Base-by-base conservation (phyloP, 2,888 invertebrate species). In the Antheraea assamensis region DNA sequence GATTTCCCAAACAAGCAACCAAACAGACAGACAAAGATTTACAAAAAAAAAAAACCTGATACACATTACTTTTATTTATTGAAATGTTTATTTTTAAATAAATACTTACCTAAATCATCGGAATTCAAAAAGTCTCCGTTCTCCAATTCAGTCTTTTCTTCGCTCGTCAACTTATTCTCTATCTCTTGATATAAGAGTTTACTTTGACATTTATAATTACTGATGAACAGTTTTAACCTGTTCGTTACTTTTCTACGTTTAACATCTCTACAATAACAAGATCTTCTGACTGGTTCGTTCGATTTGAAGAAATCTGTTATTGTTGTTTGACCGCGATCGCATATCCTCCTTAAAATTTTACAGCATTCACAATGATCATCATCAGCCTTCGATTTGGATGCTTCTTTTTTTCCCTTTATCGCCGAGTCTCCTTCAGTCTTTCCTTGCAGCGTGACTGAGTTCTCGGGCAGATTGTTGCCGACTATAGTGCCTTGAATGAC, bases 311-410 rank as follows among this genome's bases (percentile, higher is more conserved):
- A 94, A 61, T 94, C 93, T 0, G 87, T 89, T 27, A 94, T 92
- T 0, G 76, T 52, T 0, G 84, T 85, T 61, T 92, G 93, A 75
- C 80, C 82, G 3, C 74, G 21, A 74, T 85, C 91, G 13, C 82
- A 82, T 52, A 92, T 88, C 52, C 80, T 89, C 73, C 85, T 87
- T 2, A 93, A 61, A 13, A 88, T 52, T 0, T 83, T 19, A 77
- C 94, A 94, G 74, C 94, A 94, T 1, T 80, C 77, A 55, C 94
- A 94, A 73, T 93, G 94, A 47, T 78, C 77, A 7, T 24, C 24
- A 17, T 72, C 64, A 0, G 8, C 1, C 19, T 24, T 58, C 24
- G 58, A 10, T 24, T 58, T n/a, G n/a, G n/a, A 58, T 24, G 58
- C 24, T 8, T 13, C 24, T 58, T 13, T 7, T 21, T 58, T 55